These are phyloP conservation scores for Suricata suricatta DNA, from an alignment of 2,113 vertebrate species.

Conservation along the genomic window DNA sequence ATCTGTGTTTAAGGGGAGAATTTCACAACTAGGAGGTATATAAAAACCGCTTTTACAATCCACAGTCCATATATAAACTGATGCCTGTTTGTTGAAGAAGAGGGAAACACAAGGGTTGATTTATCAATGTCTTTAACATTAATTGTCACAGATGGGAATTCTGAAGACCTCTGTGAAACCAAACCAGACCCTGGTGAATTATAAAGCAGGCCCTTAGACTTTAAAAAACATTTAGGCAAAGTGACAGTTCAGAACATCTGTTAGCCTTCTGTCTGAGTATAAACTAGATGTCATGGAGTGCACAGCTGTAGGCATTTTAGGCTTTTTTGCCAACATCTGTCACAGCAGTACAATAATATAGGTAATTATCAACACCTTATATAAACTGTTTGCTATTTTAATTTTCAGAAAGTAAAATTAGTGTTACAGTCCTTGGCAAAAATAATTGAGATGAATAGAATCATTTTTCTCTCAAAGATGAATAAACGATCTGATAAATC, in stretches of 20 bases:
- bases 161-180: conserved; percentile 84
- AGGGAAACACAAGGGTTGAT: conserved; percentile 85
- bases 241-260: conserved; percentile 94
- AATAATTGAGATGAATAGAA: conserved; percentile 78
- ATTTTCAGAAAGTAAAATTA: conserved; percentile 90
- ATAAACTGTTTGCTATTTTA: conserved; percentile 88
- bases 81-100: conserved; percentile 81
- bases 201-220: conserved; percentile 86
- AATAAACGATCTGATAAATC: conserved; percentile 77
- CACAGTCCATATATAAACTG: conserved; percentile 79
- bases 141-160: conserved; percentile 85
- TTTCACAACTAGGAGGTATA: conserved; percentile 87
- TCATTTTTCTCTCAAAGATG: conserved; percentile 70
- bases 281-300: conserved; percentile 87
- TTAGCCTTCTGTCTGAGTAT: conserved; percentile 88
- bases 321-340: conserved; percentile 96
- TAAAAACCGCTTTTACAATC: conserved; percentile 69
- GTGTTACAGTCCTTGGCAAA: conserved; percentile 80
- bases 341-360: conserved; percentile 89
- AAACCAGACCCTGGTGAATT: conserved; percentile 83
- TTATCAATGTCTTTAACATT: conserved; percentile 83
- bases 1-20: conserved; percentile 79
- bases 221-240: conserved; percentile 87
- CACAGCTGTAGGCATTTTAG: conserved; percentile 93
- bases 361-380: conserved; percentile 91